phyloP scores from a whole-genome alignment of 2,113 vertebrate genomes.

The Pteropus alecto region DNA sequence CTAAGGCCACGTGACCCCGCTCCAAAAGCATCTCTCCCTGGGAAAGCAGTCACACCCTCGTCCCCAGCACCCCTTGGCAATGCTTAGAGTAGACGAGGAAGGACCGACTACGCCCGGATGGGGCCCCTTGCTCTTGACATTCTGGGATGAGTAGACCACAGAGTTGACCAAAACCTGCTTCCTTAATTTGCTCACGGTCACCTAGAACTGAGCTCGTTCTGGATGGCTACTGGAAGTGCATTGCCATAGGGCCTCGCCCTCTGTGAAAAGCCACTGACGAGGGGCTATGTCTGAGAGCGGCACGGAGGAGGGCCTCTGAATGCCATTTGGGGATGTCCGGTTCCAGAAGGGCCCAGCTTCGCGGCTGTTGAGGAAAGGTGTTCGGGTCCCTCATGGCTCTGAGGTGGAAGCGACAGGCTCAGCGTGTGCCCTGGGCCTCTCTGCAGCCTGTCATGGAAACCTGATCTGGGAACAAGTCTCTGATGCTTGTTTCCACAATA shows the following conservation, averaged over 20 bases:
- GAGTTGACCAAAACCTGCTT: not conserved
- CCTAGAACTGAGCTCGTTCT: not conserved
- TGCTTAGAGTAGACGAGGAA: not conserved
- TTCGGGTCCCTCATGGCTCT: not conserved
- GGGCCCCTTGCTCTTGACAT: not conserved
- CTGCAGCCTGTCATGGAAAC: not conserved
- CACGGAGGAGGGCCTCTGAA: not conserved
- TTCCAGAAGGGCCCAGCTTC: not conserved
- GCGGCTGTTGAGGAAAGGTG: not conserved
- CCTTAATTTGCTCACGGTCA: not conserved
- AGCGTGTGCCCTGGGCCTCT: not conserved
- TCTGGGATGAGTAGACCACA: not conserved
- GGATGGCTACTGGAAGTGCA: not conserved
- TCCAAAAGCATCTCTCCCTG: not conserved
- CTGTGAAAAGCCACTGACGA: not conserved
- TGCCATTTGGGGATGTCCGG: rapidly evolving
- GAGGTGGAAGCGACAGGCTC: not conserved
- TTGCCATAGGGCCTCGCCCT: not conserved
- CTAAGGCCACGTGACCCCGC: rapidly evolving
- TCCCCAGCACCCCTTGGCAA: not conserved
- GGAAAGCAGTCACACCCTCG: not conserved
- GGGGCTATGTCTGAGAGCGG: not conserved
- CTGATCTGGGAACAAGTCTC: not conserved
- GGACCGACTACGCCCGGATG: too few species aligned
- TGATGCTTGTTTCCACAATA: slow-evolving; percentile 50